phyloP scores from a whole-genome alignment of 1,140 invertebrate genomes.

The Solenopsis invicta region DNA sequence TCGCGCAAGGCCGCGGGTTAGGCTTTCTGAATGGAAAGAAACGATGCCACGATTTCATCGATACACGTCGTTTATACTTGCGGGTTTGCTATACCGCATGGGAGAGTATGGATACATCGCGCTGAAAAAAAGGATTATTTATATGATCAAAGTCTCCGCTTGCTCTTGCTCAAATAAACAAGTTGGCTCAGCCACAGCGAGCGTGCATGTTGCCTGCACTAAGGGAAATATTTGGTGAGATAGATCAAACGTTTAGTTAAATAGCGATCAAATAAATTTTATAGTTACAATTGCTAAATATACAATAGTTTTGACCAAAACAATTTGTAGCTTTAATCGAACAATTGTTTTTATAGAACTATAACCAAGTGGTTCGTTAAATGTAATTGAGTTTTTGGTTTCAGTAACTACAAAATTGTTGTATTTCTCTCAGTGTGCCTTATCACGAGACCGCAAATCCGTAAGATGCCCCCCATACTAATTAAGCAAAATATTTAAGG shows the following conservation, averaged over 20 bases:
- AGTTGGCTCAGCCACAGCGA: background rate
- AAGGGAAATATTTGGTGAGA: too few species aligned
- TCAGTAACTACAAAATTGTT: too few species aligned
- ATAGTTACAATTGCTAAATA: too few species aligned
- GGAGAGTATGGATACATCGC: constrained; percentile 18
- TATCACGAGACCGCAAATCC: background rate
- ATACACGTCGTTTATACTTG: background rate
- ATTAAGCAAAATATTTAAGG: background rate
- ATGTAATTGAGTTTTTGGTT: too few species aligned
- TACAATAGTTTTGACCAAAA: too few species aligned
- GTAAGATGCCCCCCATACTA: background rate
- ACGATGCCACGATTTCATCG: constrained; percentile 36
- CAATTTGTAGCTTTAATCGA: too few species aligned
- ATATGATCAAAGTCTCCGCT: background rate
- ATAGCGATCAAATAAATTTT: too few species aligned
- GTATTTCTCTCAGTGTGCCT: too few species aligned
- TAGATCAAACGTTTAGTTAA: too few species aligned
- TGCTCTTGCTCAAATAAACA: background rate
- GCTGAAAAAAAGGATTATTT: background rate
- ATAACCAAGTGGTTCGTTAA: too few species aligned
- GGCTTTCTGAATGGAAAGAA: constrained; percentile 67
- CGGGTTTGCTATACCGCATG: too few species aligned
- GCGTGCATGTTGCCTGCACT: background rate
- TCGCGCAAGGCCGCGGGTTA: constrained; percentile 55
- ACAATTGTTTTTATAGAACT: too few species aligned